Evolutionary conservation across 2,888 invertebrate species (phyloP).

Genomic region (Lepidonotus clava): DNA sequence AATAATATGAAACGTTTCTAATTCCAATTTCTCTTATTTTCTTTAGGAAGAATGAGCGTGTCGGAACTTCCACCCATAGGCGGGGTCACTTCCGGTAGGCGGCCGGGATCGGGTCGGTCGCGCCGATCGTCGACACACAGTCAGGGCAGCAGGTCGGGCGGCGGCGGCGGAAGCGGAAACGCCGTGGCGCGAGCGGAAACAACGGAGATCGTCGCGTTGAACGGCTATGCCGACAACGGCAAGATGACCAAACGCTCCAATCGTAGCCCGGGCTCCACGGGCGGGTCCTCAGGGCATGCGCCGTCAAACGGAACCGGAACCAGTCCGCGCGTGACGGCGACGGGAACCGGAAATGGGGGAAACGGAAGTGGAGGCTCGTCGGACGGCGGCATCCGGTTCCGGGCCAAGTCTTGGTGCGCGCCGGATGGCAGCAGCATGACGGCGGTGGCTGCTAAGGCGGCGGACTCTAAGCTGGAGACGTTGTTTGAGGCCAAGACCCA

Average conservation of each 20-base stretch:
- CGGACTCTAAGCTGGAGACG: slow-evolving; percentile 34
- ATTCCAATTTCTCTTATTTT: neutral
- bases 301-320: neutral
- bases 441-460: too few species aligned
- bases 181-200: neutral
- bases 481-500: slow-evolving; percentile 26
- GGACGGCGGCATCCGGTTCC: neutral
- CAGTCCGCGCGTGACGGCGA: neutral
- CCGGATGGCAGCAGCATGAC: neutral
- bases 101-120: slow-evolving; percentile 14
- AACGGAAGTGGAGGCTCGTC: neutral
- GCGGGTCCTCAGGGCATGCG: neutral
- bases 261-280: slow-evolving; percentile 1
- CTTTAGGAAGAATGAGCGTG: slow-evolving; percentile 15
- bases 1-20: too few species aligned
- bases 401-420: slow-evolving; percentile 25
- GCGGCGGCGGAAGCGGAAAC: neutral
- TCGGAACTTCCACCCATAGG: slow-evolving; percentile 17
- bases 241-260: slow-evolving; percentile 11
- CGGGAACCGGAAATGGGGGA: neutral
- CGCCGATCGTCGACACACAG: slow-evolving; percentile 10
- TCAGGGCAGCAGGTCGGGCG: neutral
- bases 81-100: neutral
- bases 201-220: slow-evolving; percentile 16
- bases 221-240: neutral